Evolutionary conservation across 2,113 vertebrate genomes (phyloP), one percentile per base, ranked within the genome.

Genomic region (Menidia beryllina): DNA sequence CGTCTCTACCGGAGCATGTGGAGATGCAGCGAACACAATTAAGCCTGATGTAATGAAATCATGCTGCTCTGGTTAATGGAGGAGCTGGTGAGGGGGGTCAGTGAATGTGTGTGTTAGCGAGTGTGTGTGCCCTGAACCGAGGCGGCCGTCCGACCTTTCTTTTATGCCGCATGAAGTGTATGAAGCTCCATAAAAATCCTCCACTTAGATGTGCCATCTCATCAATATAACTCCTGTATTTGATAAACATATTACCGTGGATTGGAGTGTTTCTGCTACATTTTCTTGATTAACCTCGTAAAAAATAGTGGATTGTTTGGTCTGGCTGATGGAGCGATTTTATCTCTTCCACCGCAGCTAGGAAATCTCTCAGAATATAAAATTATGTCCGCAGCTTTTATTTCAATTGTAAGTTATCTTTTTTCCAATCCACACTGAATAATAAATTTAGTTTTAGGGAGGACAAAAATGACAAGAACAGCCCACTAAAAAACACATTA

Each of bases 31-130:
- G 19, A 83, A 90, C 82, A 82, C 90, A 89, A 92, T 92, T 91
- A 92, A 81, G 82, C 39, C 54, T 7, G 63, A 53, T 80, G 89
- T 91, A 92, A 93, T 88, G 82, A 92, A 92, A 92, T 91, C 89
- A 91, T 66, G 69, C 79, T 74, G 89, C 84, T 88, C 82, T 85
- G 86, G 87, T 81, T 88, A 90, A 91, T 90, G 90, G 87, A 85
- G 73, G 63, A 65, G 82, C 58, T 82, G 68, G 89, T 60, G 85
- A 83, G 79, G 19, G 36, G 71, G 82, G 89, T 90, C 89, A 90
- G 69, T 24, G 51, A 54, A 23, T 57, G 36, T 74, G 57, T 51
- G 61, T 45, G 69, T 51, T 62, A 26, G n/a, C n/a, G n/a, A n/a
- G 68, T 50, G 54, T 58, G 43, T 23, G 21, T 23, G 53, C 0